phyloP scores from a whole-genome alignment of 2,888 invertebrate species.

The Epicampocera succincta region DNA sequence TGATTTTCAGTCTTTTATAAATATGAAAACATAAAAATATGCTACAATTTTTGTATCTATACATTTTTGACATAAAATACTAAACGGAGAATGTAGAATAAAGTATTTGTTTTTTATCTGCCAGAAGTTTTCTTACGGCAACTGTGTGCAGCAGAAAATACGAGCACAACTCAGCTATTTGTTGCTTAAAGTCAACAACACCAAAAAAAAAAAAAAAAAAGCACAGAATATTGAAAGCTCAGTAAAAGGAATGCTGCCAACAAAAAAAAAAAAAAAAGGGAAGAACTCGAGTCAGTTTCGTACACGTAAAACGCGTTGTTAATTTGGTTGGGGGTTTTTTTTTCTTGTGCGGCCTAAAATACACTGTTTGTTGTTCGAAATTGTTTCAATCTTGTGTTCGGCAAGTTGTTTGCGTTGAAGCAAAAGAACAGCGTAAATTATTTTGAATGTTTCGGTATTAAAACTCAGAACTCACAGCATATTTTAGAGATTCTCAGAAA shows the following conservation, averaged over 20 bases:
- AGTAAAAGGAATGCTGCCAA: slow-evolving; percentile 15
- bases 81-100: background rate
- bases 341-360: background rate
- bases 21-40: slow-evolving; percentile 33
- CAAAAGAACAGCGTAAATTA: slow-evolving; percentile 8
- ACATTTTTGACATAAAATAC: slow-evolving; percentile 31
- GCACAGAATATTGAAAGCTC: background rate
- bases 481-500: too few species aligned
- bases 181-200: slow-evolving; percentile 2
- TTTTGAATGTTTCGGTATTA: slow-evolving; percentile 20
- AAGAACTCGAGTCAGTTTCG: slow-evolving; percentile 11
- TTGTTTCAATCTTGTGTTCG: slow-evolving; percentile 14
- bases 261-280: background rate
- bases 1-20: background rate
- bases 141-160: background rate
- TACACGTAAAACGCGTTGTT: background rate
- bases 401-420: slow-evolving; percentile 2
- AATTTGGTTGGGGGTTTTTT: background rate
- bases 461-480: too few species aligned
- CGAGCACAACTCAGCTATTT: background rate
- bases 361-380: slow-evolving; percentile 3
- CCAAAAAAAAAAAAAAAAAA: background rate
- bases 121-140: too few species aligned
- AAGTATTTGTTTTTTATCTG: background rate
- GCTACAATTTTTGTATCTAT: slow-evolving; percentile 23